A percentile compares a stretch with the other conserved stretches of the same genome.
These are phyloP conservation scores for Omphaloscelis lunosa DNA, from an alignment of 2,888 invertebrate genomes.

Conservation along the genomic window DNA sequence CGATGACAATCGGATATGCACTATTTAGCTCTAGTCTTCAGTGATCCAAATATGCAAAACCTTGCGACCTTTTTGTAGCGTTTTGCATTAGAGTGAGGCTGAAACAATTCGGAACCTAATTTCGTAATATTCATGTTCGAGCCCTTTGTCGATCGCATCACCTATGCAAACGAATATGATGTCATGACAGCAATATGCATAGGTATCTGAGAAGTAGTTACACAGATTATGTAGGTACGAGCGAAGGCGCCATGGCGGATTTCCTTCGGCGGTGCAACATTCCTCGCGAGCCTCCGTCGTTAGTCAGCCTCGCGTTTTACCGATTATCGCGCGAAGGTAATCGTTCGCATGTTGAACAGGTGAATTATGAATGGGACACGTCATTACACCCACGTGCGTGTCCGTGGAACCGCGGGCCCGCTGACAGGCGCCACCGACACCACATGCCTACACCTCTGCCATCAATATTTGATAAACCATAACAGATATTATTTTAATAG, in stretches of 20 bases:
- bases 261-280: slow-evolving; percentile 88
- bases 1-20: slow-evolving; percentile 56
- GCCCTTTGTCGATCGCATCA: slow-evolving; percentile 77
- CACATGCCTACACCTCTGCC: slow-evolving; percentile 7
- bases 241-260: slow-evolving; percentile 87
- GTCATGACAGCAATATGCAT: slow-evolving; percentile 79
- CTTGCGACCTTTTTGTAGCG: slow-evolving; percentile 26
- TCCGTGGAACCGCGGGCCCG: slow-evolving; percentile 57
- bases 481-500: slow-evolving; percentile 12
- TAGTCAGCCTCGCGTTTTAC: slow-evolving; percentile 82
- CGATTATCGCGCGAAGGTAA: slow-evolving; percentile 79
- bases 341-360: slow-evolving; percentile 78
- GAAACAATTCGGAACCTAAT: slow-evolving; percentile 63
- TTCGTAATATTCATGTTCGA: slow-evolving; percentile 63
- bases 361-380: slow-evolving; percentile 86
- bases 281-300: slow-evolving; percentile 82
- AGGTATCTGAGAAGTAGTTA: slow-evolving; percentile 72
- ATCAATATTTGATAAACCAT: slow-evolving; percentile 10
- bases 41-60: slow-evolving; percentile 41
- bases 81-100: slow-evolving; percentile 44
- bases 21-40: slow-evolving; percentile 48
- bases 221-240: slow-evolving; percentile 76
- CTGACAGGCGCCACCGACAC: slow-evolving; percentile 62
- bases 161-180: slow-evolving; percentile 83
- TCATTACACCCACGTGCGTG: slow-evolving; percentile 75